Percentiles rank a stretch among this genome's conserved stretches.
These are phyloP conservation scores for Hippopotamus amphibius DNA, from an alignment of 2,113 vertebrate genomes.

Conservation along the genomic window DNA sequence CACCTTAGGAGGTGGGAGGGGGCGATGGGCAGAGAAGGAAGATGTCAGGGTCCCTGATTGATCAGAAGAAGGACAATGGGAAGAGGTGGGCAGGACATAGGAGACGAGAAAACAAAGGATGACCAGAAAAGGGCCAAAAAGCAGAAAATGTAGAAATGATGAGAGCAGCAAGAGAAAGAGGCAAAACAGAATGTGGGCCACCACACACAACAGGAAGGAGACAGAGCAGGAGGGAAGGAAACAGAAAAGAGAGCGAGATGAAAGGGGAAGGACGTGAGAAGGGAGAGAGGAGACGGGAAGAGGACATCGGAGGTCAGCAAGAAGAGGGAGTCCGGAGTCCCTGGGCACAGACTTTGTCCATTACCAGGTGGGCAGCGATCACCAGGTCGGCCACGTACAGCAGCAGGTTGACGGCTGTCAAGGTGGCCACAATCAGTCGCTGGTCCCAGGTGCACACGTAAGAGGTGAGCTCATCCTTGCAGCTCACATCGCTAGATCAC, in stretches of 20 bases:
- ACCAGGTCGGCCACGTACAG: background rate
- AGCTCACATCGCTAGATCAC: background rate
- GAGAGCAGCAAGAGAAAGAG: background rate
- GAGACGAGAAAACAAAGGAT: background rate
- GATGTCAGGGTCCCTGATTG: background rate
- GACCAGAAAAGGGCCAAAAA: background rate
- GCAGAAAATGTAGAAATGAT: background rate
- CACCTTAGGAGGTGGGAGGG: constrained; percentile 59
- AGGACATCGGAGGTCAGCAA: background rate
- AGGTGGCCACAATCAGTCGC: background rate
- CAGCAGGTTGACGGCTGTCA: background rate
- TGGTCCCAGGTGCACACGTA: background rate
- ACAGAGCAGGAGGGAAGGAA: background rate
- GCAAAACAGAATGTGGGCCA: background rate
- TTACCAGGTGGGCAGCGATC: too few species aligned
- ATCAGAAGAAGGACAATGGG: background rate
- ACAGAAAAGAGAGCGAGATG: background rate
- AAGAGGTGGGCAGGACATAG: background rate
- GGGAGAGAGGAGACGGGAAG: too few species aligned
- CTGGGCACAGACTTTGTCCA: background rate
- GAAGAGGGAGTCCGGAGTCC: background rate
- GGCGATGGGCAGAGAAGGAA: background rate
- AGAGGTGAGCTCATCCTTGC: background rate
- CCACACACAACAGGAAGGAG: background rate
- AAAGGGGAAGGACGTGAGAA: background rate